Evolutionary conservation across 2,888 invertebrate genomes (phyloP).

Genomic region (Callyntrura sp.): DNA sequence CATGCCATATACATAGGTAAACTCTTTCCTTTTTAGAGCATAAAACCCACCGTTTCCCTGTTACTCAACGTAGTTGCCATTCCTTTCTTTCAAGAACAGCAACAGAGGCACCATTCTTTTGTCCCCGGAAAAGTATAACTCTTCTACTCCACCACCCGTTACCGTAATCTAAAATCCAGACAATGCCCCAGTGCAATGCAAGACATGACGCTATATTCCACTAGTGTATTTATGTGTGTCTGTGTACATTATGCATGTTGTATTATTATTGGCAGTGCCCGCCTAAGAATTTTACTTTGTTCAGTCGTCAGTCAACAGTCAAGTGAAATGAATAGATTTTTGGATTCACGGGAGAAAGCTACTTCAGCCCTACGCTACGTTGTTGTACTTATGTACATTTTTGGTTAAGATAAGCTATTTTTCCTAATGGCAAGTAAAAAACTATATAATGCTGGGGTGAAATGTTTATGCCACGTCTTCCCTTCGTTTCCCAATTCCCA

Average conservation of each 20-base stretch:
- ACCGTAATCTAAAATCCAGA: conserved; percentile 62
- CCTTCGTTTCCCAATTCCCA: conserved; percentile 20
- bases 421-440: conserved; percentile 34
- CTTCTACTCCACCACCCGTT: conserved; percentile 53
- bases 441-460: conserved; percentile 2
- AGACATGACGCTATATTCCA: conserved; percentile 22
- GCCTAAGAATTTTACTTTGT: conserved; percentile 17
- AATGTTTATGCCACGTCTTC: not conserved
- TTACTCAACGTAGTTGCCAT: conserved; percentile 66
- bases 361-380: conserved; percentile 31
- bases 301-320: conserved; percentile 67
- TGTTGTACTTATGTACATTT: conserved; percentile 15
- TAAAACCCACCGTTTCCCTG: conserved; percentile 42
- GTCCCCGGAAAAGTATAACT: conserved; percentile 70
- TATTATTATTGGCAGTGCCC: conserved; percentile 19
- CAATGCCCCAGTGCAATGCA: conserved; percentile 32
- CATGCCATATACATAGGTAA: conserved; percentile 12
- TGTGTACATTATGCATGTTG: not conserved
- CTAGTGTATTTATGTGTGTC: not conserved
- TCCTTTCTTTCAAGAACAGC: conserved; percentile 37
- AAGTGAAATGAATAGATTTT: conserved; percentile 61
- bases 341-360: conserved; percentile 69
- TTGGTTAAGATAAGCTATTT: conserved; percentile 56
- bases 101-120: conserved; percentile 46
- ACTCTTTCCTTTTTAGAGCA: conserved; percentile 32